These are phyloP conservation scores for Drosophila fungiperda DNA, from an alignment of 2,888 invertebrate genomes.

Conservation along the genomic window DNA sequence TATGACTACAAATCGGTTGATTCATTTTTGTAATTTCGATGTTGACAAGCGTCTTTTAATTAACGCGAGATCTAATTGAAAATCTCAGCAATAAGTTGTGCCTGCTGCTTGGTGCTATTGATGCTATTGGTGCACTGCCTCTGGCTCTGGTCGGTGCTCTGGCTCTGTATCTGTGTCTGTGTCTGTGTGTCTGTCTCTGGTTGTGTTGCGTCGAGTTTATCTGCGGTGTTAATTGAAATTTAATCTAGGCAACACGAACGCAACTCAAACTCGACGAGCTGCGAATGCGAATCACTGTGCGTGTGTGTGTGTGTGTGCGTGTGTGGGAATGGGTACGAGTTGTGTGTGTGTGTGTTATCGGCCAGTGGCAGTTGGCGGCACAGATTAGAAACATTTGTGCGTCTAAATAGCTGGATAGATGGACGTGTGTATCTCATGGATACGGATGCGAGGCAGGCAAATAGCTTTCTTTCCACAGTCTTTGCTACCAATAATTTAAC, in stretches of 20 bases:
- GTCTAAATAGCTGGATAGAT: slow-evolving; percentile 62
- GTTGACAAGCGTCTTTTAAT: slow-evolving; percentile 58
- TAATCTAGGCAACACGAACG: slow-evolving; percentile 73
- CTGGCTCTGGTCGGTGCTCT: background rate
- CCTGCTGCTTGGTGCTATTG: slow-evolving; percentile 2
- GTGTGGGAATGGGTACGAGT: slow-evolving; percentile 50
- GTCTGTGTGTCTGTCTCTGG: background rate
- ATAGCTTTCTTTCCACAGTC: slow-evolving; percentile 53
- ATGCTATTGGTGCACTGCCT: background rate
- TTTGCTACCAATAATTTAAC: slow-evolving; percentile 53
- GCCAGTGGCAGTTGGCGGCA: slow-evolving; percentile 60
- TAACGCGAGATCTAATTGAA: slow-evolving; percentile 75
- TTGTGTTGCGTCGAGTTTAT: slow-evolving; percentile 33
- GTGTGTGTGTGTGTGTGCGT: slow-evolving; percentile 19
- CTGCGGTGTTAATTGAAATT: slow-evolving; percentile 75
- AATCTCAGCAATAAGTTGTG: slow-evolving; percentile 48
- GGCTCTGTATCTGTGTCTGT: too few species aligned
- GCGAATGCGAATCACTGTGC: slow-evolving; percentile 19
- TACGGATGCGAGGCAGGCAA: slow-evolving; percentile 61
- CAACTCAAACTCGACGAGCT: slow-evolving; percentile 49
- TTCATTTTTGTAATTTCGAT: slow-evolving; percentile 30
- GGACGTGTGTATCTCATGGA: slow-evolving; percentile 61
- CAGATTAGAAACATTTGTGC: slow-evolving; percentile 78
- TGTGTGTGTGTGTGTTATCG: slow-evolving; percentile 56
- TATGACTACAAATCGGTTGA: background rate